Evolutionary conservation across 2,113 vertebrate species (phyloP).

Genomic region (Ornithorhynchus anatinus): DNA sequence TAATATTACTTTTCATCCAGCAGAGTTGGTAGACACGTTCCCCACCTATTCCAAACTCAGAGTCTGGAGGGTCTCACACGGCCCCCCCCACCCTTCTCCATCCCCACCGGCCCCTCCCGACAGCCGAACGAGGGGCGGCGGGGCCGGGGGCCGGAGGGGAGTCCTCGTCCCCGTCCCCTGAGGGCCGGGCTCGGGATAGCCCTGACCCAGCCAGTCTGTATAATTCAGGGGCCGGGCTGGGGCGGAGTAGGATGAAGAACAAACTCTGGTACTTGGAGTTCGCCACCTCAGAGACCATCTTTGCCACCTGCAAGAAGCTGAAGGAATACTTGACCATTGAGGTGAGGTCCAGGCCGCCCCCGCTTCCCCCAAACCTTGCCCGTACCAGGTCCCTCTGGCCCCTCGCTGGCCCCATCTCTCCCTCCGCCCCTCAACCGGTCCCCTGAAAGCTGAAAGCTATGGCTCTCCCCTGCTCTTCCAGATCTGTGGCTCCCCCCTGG

Average conservation of each 20-base stretch:
- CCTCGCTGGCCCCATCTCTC: neutral
- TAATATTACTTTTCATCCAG: too few relatives aligned
- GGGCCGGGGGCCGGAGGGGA: neutral
- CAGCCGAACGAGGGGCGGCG: too few relatives aligned
- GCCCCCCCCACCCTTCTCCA: too few relatives aligned
- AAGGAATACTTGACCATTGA: slow-evolving; percentile 81
- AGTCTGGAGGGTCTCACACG: too few relatives aligned
- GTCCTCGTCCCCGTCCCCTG: neutral
- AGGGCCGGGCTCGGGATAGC: too few relatives aligned
- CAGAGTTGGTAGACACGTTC: too few relatives aligned
- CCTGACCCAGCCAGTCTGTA: too few relatives aligned
- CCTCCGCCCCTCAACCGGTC: neutral
- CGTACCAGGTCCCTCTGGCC: neutral
- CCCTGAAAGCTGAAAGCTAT: neutral
- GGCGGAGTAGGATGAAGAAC: slow-evolving; percentile 85
- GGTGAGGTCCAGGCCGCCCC: slow-evolving; percentile 61
- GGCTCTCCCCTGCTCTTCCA: slow-evolving; percentile 35
- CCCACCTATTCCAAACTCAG: too few relatives aligned
- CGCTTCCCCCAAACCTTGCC: neutral
- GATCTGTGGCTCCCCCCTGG: slow-evolving; percentile 82
- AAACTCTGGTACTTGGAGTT: slow-evolving; percentile 94
- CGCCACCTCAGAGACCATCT: slow-evolving; percentile 90
- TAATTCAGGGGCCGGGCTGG: too few relatives aligned
- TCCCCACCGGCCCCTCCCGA: too few relatives aligned
- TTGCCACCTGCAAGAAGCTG: slow-evolving; percentile 89